These are phyloP conservation scores for Busseola fusca DNA, from an alignment of 2,888 invertebrate genomes.

Conservation along the genomic window DNA sequence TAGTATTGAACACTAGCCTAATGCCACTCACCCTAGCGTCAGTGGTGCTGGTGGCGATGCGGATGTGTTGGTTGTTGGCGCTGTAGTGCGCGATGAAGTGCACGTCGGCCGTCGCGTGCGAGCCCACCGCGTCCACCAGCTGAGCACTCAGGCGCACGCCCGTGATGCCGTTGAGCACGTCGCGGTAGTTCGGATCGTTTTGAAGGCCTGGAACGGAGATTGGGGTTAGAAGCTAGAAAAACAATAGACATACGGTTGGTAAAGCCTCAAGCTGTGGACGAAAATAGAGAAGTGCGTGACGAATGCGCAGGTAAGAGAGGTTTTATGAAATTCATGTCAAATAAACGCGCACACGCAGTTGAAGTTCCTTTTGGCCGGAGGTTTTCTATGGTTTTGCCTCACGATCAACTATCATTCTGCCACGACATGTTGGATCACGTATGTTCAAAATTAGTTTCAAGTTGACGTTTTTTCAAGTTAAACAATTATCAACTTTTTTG, in stretches of 20 bases:
- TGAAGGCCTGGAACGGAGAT: constrained; percentile 79
- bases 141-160: constrained; percentile 91
- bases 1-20: too few species aligned
- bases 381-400: not conserved
- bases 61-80: constrained; percentile 94
- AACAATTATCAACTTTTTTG: too few species aligned
- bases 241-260: too few species aligned
- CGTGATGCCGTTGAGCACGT: constrained; percentile 90
- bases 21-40: constrained; percentile 90
- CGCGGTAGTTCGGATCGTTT: constrained; percentile 89
- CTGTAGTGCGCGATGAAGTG: constrained; percentile 94
- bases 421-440: not conserved
- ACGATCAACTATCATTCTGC: not conserved
- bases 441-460: not conserved
- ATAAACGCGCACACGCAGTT: too few species aligned
- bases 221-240: too few species aligned
- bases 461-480: too few species aligned
- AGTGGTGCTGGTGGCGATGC: constrained; percentile 95
- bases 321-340: too few species aligned
- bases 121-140: constrained; percentile 91
- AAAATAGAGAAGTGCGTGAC: too few species aligned
- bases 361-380: too few species aligned
- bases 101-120: constrained; percentile 91
- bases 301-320: too few species aligned
- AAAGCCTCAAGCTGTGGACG: too few species aligned